phyloP scores from a whole-genome alignment of 2,888 invertebrate genomes.

The Tuberolachnus salignus region DNA sequence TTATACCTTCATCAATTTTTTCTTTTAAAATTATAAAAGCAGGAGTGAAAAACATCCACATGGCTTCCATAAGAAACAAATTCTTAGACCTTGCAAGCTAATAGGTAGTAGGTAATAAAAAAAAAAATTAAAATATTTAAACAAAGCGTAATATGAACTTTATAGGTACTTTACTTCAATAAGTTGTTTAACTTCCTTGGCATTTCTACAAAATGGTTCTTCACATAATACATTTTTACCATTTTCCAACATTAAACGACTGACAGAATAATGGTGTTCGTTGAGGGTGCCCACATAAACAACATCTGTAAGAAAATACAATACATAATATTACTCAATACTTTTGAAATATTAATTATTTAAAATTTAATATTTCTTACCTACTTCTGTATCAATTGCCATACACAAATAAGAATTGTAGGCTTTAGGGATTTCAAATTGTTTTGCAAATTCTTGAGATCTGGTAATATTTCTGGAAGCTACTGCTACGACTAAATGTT shows the following conservation, averaged over 20 bases:
- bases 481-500: slow-evolving; percentile 77
- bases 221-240: slow-evolving; percentile 90
- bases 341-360: slow-evolving; percentile 59
- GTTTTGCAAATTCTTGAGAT: slow-evolving; percentile 77
- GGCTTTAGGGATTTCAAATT: slow-evolving; percentile 73
- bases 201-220: slow-evolving; percentile 84
- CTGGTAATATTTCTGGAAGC: slow-evolving; percentile 76
- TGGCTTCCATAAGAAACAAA: slow-evolving; percentile 83
- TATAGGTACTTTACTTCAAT: slow-evolving; percentile 62
- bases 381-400: slow-evolving; percentile 76
- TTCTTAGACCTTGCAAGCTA: slow-evolving; percentile 73
- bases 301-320: slow-evolving; percentile 69
- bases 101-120: neutral
- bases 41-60: slow-evolving; percentile 85
- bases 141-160: neutral
- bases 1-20: slow-evolving; percentile 69
- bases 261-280: slow-evolving; percentile 74
- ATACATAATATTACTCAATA: neutral
- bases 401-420: slow-evolving; percentile 80
- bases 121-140: neutral
- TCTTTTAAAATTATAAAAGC: slow-evolving; percentile 73
- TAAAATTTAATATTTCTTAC: slow-evolving; percentile 64
- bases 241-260: slow-evolving; percentile 75
- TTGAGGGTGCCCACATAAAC: slow-evolving; percentile 83
- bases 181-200: slow-evolving; percentile 74